Conservation (phyloP, 1,140 invertebrate species). For the Homarus americanus region DNA sequence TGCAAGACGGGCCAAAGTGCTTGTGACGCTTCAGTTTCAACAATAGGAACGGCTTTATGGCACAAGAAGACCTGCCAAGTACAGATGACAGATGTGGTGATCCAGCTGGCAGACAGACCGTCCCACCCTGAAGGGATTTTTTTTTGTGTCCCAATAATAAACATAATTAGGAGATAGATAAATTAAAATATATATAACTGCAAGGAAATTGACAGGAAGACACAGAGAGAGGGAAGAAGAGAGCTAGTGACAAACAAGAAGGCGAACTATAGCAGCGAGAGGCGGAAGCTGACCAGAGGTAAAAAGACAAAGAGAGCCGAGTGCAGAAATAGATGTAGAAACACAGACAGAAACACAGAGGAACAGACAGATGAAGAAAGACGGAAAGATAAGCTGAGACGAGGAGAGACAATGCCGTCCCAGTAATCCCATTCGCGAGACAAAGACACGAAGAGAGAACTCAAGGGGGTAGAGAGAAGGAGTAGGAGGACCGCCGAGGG, state of each 20-base stretch:
- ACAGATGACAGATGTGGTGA: background rate
- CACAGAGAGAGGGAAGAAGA: background rate
- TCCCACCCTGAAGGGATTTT: background rate
- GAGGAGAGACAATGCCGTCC: background rate
- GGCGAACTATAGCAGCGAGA: too few species aligned
- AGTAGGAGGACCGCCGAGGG: background rate
- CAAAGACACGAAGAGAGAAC: background rate
- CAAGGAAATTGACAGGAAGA: background rate
- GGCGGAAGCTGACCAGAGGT: background rate
- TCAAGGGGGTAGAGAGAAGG: too few species aligned
- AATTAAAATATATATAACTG: background rate
- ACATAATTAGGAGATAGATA: slow-evolving; percentile 36
- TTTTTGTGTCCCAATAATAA: slow-evolving; percentile 16
- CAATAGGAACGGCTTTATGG: too few species aligned
- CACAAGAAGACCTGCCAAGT: background rate
- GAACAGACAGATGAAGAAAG: background rate
- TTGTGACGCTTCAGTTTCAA: too few species aligned
- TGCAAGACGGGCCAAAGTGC: too few species aligned
- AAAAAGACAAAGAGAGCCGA: background rate
- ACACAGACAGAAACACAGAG: background rate
- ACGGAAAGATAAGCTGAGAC: background rate
- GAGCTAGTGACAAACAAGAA: background rate
- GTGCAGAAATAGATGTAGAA: background rate
- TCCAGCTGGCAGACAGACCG: background rate
- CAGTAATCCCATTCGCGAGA: background rate